Conservation (phyloP, 2,113 vertebrate species). For the Mustelus asterias region DNA sequence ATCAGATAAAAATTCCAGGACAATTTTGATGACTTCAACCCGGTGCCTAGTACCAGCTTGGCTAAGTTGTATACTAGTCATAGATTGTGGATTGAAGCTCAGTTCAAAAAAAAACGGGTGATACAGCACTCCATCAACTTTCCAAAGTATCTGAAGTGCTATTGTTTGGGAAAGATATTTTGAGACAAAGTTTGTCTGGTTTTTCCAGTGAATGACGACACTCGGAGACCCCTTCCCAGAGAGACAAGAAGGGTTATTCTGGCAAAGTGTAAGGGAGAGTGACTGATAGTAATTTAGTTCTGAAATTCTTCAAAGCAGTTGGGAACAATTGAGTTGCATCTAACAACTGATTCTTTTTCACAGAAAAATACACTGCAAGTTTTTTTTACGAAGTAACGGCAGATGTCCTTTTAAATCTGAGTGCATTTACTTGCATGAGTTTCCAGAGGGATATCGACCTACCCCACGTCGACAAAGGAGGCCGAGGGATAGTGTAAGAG, state of each 20-base stretch:
- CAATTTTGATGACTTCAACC: not conserved
- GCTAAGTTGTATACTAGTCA: not conserved
- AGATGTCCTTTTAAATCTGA: constrained; percentile 74
- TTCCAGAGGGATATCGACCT: constrained; percentile 44
- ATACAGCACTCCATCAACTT: no score
- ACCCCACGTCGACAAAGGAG: not conserved
- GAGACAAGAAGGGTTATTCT: not conserved
- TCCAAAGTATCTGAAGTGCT: no score
- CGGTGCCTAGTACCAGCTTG: not conserved
- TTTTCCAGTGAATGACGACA: not conserved
- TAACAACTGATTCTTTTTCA: not conserved
- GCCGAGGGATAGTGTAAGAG: not conserved
- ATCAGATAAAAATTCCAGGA: not conserved
- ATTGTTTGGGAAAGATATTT: no score
- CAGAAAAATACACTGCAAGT: constrained; percentile 73
- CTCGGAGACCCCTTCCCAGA: not conserved
- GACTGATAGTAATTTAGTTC: not conserved
- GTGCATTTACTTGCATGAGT: constrained; percentile 73
- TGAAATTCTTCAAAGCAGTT: not conserved
- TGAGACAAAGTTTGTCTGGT: no score
- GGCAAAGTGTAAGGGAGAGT: not conserved
- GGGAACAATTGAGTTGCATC: not conserved
- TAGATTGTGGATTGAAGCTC: not conserved
- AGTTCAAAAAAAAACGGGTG: not conserved
- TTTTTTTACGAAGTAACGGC: constrained; percentile 57